Evolutionary conservation across 2,113 vertebrate genomes (phyloP).

Genomic region (Sterna hirundo): DNA sequence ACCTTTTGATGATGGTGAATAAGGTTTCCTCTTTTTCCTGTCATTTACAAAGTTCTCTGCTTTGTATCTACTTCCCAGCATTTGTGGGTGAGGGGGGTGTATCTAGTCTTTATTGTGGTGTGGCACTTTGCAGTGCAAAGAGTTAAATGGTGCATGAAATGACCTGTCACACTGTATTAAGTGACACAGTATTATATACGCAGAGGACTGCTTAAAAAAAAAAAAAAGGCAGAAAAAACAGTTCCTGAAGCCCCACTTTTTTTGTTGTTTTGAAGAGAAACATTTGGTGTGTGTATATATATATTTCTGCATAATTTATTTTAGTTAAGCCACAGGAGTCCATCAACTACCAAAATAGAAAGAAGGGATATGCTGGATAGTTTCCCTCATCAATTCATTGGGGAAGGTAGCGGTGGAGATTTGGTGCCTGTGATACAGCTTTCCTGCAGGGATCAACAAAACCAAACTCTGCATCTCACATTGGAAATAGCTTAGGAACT

Average conservation of each 20-base stretch:
- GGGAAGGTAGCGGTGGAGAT: background rate
- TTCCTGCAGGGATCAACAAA: background rate
- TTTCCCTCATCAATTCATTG: background rate
- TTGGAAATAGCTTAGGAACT: background rate
- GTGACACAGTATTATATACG: background rate
- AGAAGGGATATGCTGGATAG: background rate
- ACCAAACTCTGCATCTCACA: background rate
- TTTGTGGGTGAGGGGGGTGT: background rate
- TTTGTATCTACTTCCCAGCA: background rate
- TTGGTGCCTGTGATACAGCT: background rate
- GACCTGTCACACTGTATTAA: slow-evolving; percentile 62
- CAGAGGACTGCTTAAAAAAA: background rate
- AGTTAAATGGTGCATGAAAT: slow-evolving; percentile 75
- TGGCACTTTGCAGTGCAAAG: slow-evolving; percentile 48
- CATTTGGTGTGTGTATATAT: background rate
- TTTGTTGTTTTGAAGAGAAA: background rate
- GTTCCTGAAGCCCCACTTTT: background rate
- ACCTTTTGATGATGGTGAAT: background rate
- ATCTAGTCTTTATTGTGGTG: slow-evolving; percentile 16
- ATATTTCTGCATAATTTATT: background rate
- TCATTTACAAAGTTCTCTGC: background rate
- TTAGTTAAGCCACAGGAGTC: background rate
- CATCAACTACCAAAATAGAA: background rate
- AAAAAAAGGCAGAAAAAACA: background rate
- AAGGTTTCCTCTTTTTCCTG: background rate